Evolutionary conservation across 1,140 invertebrate genomes (phyloP), one percentile per base, ranked within the genome.

Genomic region (Semibalanus balanoides): DNA sequence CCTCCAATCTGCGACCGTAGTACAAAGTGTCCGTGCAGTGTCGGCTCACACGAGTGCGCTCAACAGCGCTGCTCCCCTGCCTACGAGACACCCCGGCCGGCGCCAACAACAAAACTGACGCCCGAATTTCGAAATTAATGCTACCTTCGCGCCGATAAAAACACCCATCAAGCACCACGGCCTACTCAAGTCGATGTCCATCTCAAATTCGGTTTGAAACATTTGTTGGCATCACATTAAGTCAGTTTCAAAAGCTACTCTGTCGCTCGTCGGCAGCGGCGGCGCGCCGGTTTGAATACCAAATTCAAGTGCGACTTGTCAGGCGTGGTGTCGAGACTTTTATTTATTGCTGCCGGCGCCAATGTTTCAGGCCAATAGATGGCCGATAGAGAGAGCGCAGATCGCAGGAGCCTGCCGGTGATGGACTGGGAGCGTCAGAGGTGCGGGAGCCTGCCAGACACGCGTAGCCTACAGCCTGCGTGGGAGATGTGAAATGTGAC

Each of bases 221-320:
- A 64, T 64, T 64, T 64, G 51, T 64, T 64, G 51, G 51, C 51
- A 64, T 64, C 51, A 64, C 51, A 64, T 64, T 64, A 64, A 64
- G 51, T 64, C 51, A 14, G 51, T 64, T 64, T 64, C 51, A 64
- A 64, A 64, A 64, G 51, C 51, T 64, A 64, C 51, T 14, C 1
- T 25, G 51, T 64, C 51, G 51, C 51, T 64, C 22, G 51, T 7
- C 22, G 51, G 22, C 22, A 14, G 11, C 22, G 51, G 14, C 51
- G 9, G 51, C 9, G 22, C 51, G 51, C 51, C 22, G 51, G 11
- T 25, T 64, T 11, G 51, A 64, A 64, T 64, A 64, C 51, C 51
- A 64, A 64, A 64, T 64, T 25, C 14, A 25, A 64, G 22, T 1
- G 14, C 14, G 14, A 1, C 51, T 7, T 19, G 51, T 64, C 51